Percentiles rank a stretch among this genome's conserved stretches.
phyloP scores from a whole-genome alignment of 1,140 invertebrate species.

The Lasaia peninsularis region DNA sequence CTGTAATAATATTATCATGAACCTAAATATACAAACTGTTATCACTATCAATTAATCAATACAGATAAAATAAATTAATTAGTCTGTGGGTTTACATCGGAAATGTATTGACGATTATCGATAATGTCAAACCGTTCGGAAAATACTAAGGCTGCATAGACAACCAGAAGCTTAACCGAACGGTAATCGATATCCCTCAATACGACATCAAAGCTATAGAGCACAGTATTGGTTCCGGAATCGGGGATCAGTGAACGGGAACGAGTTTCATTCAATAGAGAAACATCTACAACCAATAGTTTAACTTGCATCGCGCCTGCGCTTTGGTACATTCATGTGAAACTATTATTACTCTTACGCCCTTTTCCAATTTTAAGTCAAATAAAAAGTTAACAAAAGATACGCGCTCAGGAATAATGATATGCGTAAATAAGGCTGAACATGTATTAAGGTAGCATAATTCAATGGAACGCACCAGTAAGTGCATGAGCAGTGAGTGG shows the following conservation, averaged over 20 bases:
- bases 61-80: not conserved
- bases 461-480: constrained; percentile 24
- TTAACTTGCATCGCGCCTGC: not conserved
- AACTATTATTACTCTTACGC: not conserved
- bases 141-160: constrained; percentile 72
- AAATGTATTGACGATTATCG: constrained; percentile 74
- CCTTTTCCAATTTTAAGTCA: not conserved
- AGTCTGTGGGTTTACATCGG: constrained; percentile 24
- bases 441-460: constrained; percentile 69
- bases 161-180: constrained; percentile 53
- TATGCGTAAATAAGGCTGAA: constrained; percentile 77
- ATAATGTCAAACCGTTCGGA: constrained; percentile 77
- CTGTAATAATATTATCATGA: too few species aligned
- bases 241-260: constrained; percentile 40
- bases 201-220: constrained; percentile 52
- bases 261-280: constrained; percentile 8
- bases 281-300: not conserved
- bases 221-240: constrained; percentile 40
- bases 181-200: constrained; percentile 75
- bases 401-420: constrained; percentile 51
- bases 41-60: too few species aligned
- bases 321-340: not conserved
- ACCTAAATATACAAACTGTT: too few species aligned
- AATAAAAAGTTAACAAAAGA: not conserved
- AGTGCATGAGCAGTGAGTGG: constrained; percentile 21